These are phyloP conservation scores for Ips nitidus DNA, from an alignment of 1,140 invertebrate genomes.

Conservation along the genomic window DNA sequence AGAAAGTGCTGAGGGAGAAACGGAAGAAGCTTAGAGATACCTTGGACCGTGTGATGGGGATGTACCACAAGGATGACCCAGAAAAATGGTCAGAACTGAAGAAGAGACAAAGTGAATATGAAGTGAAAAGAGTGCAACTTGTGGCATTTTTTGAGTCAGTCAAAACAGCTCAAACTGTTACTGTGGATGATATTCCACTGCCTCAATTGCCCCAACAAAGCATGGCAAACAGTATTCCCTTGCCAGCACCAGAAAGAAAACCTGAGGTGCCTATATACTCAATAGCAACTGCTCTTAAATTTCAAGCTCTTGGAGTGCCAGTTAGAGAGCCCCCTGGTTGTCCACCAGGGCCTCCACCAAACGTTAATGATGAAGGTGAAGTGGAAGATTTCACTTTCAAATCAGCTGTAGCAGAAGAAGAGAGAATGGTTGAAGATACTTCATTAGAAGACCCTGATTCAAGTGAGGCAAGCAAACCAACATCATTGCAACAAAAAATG, in stretches of 20 bases:
- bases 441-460: neutral
- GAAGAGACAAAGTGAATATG: constrained; percentile 89
- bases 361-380: constrained; percentile 68
- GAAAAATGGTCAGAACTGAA: constrained; percentile 91
- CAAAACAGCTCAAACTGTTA: constrained; percentile 90
- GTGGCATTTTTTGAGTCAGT: constrained; percentile 95
- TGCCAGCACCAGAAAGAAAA: constrained; percentile 59
- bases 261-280: constrained; percentile 53
- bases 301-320: constrained; percentile 46
- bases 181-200: constrained; percentile 95
- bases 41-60: constrained; percentile 87
- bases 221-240: constrained; percentile 68
- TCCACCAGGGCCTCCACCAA: constrained; percentile 79
- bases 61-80: constrained; percentile 97
- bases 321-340: constrained; percentile 77
- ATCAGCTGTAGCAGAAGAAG: constrained; percentile 44
- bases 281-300: constrained; percentile 50
- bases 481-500: constrained; percentile 80
- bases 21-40: constrained; percentile 95
- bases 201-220: constrained; percentile 61
- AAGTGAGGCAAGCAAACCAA: constrained; percentile 59
- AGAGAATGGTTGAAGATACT: constrained; percentile 11
- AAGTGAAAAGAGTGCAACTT: constrained; percentile 80
- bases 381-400: constrained; percentile 52
- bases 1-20: constrained; percentile 96